Evolutionary conservation across 2,113 vertebrate genomes (phyloP).

Genomic region (Lophotis ruficrista): DNA sequence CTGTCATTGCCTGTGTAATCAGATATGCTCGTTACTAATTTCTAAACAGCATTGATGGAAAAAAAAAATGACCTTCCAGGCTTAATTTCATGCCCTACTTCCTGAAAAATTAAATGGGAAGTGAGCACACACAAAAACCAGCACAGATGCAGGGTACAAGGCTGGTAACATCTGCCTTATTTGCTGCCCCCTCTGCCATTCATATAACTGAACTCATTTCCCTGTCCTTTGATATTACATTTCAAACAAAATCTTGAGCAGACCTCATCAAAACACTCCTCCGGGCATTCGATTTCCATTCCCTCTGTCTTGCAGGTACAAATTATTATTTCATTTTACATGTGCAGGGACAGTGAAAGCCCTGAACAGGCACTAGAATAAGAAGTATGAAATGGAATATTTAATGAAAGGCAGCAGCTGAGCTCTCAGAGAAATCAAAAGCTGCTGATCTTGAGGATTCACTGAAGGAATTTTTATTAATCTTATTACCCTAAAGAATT

Average conservation of each 20-base stretch:
- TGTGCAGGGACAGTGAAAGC: constrained; percentile 8
- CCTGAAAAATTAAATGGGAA: constrained; percentile 45
- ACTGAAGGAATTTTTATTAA: constrained; percentile 64
- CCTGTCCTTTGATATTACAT: constrained; percentile 44
- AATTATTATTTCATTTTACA: constrained; percentile 65
- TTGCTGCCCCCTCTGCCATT: constrained; percentile 36
- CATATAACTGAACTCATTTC: constrained; percentile 18
- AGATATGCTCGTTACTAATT: constrained; percentile 39
- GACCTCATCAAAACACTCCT: constrained; percentile 61
- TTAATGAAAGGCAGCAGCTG: constrained; percentile 64
- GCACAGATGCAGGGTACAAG: not conserved
- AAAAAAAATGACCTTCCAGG: constrained; percentile 39
- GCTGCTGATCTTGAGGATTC: constrained; percentile 47
- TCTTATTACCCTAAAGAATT: constrained; percentile 63
- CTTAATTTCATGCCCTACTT: constrained; percentile 60
- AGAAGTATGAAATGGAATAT: constrained; percentile 58
- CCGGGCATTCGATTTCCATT: constrained; percentile 25
- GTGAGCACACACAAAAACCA: not conserved
- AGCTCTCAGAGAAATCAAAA: constrained; percentile 59
- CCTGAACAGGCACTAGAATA: constrained; percentile 26
- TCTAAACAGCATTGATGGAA: not conserved
- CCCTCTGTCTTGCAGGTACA: constrained; percentile 47
- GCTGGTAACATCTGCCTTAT: constrained; percentile 46
- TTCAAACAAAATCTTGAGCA: constrained; percentile 63
- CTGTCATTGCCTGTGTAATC: constrained; percentile 25